Base-by-base conservation (phyloP, 2,113 vertebrate species). In the Camelus bactrianus region DNA sequence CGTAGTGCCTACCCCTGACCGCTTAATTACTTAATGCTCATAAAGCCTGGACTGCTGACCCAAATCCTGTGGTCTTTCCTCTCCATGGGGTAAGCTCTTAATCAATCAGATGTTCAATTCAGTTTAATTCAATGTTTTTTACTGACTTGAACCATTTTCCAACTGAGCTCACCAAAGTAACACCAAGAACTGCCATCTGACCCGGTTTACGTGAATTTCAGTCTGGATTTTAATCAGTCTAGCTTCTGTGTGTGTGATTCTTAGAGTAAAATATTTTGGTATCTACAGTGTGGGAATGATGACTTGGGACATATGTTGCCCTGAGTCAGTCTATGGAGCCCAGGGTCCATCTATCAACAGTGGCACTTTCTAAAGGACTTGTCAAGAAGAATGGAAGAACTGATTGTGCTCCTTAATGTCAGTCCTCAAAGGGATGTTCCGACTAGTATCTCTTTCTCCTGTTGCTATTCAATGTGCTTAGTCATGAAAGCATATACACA, bases 91-190 rank as follows among this genome's bases (percentile, higher is more conserved):
- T 82, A 94, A 86, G 35, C 35, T 80, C 56, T 94, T 80, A 95
- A 88, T 94, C 70, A 94, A 88, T 20, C 64, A 30, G 58, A 87
- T 93, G 83, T 14, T 82, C 87, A 72, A 1, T 84, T 94, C 22
- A 32, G 20, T 93, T 94, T 83, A 88, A 91, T 72, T 93, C 28
- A n/a, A 4, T 69, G 67, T 73, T 91, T 95, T 96, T 52, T 12
- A 54, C 75, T 90, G 69, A 92, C n/a, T 67, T 64, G 56, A 90
- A 80, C 56, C 52, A 90, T 94, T 93, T 94, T 69, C 58, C 82
- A 77, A 30, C 69, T 89, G 67, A 95, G 35, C 17, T 87, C 24
- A 95, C 56, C 73, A 30, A 95, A 92, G 80, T 69, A 81, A 7
- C 22, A 20, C 8, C 9, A 4, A 81, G 26, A 28, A 46, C 17